Conservation (phyloP, 1,140 invertebrate species). For the Vanessa atalanta region DNA sequence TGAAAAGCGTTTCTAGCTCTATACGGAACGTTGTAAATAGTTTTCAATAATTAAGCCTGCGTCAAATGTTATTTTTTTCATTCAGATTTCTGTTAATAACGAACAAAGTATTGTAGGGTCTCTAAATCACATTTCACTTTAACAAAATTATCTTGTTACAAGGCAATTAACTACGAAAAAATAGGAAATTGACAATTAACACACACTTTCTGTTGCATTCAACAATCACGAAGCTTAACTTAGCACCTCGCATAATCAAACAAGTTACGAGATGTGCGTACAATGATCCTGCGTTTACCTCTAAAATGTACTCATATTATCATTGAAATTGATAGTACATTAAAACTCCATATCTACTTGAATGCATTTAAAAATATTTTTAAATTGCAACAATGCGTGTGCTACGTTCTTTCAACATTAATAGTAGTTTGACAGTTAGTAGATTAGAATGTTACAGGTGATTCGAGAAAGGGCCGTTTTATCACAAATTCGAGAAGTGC, state of each 20-base stretch:
- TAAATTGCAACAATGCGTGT: not conserved
- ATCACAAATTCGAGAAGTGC: constrained; percentile 59
- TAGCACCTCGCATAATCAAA: constrained; percentile 56
- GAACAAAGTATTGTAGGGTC: not conserved
- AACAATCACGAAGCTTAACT: constrained; percentile 65
- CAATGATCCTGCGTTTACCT: not conserved
- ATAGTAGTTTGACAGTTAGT: too few relatives aligned
- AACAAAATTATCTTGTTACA: constrained; percentile 34
- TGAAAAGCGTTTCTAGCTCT: constrained; percentile 24
- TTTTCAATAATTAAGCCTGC: constrained; percentile 9
- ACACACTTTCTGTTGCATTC: constrained; percentile 61
- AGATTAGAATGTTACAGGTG: constrained; percentile 28
- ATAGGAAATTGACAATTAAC: constrained; percentile 66
- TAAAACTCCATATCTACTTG: not conserved
- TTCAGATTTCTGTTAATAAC: not conserved
- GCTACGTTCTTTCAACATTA: too few relatives aligned
- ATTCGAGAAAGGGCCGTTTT: constrained; percentile 62
- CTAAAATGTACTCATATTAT: not conserved
- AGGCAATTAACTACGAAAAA: constrained; percentile 40
- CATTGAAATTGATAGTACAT: not conserved
- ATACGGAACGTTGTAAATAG: constrained; percentile 28
- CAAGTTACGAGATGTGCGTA: constrained; percentile 7
- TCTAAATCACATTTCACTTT: not conserved
- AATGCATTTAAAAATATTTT: not conserved
- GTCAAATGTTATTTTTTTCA: constrained; percentile 8